These are phyloP conservation scores for Drosophila affinis DNA, from an alignment of 2,888 invertebrate species.

Conservation along the genomic window DNA sequence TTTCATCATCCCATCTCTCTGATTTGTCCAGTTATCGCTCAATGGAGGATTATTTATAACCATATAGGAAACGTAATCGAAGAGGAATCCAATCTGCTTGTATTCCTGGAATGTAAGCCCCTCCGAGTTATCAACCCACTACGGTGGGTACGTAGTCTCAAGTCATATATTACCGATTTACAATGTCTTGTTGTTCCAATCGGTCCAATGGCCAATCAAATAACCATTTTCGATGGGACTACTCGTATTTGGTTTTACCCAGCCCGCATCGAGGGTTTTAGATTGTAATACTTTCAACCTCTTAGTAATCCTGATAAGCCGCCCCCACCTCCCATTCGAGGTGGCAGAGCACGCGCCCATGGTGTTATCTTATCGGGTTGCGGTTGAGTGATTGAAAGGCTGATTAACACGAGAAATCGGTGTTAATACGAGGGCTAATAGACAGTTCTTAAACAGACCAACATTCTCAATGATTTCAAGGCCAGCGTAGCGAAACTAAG, in stretches of 20 bases:
- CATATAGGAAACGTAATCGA: background rate
- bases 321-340: background rate
- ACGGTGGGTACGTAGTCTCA: too few species aligned
- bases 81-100: background rate
- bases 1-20: background rate
- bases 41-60: background rate
- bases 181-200: background rate
- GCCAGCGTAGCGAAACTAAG: constrained; percentile 15
- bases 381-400: constrained; percentile 6
- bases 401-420: constrained; percentile 28
- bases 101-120: background rate
- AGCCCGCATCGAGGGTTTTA: background rate
- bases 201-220: too few species aligned
- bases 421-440: constrained; percentile 19
- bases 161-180: background rate
- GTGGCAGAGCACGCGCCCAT: constrained; percentile 23
- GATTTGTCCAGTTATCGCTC: background rate
- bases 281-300: background rate
- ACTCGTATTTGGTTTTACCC: too few species aligned
- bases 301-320: constrained; percentile 12
- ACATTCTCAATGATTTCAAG: background rate
- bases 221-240: background rate
- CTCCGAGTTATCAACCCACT: background rate
- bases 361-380: constrained; percentile 30
- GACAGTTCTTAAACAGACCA: constrained; percentile 8